A percentile compares a stretch with the other conserved stretches of the same genome.
Conservation (phyloP, 2,888 invertebrate species). For the Diarsia brunnea region DNA sequence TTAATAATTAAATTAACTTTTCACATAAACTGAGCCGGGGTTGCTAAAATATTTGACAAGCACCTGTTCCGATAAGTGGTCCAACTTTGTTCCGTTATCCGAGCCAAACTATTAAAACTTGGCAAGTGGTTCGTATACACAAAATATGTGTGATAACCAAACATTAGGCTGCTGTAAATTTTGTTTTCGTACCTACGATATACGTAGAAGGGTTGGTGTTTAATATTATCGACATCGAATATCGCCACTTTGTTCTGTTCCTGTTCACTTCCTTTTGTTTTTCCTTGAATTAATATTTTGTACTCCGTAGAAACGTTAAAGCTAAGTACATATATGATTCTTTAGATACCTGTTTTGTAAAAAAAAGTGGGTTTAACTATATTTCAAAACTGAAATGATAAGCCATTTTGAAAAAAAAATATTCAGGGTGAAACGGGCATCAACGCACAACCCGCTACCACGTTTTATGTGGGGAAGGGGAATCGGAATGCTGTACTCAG, state of each 20-base stretch:
- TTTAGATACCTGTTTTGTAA: background rate
- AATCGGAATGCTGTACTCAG: background rate
- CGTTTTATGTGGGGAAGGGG: background rate
- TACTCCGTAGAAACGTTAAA: background rate
- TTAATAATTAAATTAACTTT: constrained; percentile 64
- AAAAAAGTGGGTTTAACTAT: background rate
- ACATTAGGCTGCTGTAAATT: constrained; percentile 30
- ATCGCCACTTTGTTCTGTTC: background rate
- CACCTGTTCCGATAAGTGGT: constrained; percentile 64
- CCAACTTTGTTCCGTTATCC: constrained; percentile 58
- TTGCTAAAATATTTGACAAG: constrained; percentile 64
- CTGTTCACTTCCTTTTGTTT: background rate
- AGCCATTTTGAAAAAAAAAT: background rate
- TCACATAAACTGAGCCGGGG: constrained; percentile 58
- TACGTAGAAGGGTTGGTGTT: background rate
- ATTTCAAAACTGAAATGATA: background rate
- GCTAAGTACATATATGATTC: background rate
- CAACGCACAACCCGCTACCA: background rate
- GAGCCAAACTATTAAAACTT: constrained; percentile 67
- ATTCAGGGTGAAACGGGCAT: too few species aligned
- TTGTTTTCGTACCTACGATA: background rate
- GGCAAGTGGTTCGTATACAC: constrained; percentile 45
- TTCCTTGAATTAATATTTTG: background rate
- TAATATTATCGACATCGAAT: background rate
- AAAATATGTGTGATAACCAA: constrained; percentile 44